Evolutionary conservation across 2,888 invertebrate species (phyloP).

Genomic region (Leptopilina syphax): DNA sequence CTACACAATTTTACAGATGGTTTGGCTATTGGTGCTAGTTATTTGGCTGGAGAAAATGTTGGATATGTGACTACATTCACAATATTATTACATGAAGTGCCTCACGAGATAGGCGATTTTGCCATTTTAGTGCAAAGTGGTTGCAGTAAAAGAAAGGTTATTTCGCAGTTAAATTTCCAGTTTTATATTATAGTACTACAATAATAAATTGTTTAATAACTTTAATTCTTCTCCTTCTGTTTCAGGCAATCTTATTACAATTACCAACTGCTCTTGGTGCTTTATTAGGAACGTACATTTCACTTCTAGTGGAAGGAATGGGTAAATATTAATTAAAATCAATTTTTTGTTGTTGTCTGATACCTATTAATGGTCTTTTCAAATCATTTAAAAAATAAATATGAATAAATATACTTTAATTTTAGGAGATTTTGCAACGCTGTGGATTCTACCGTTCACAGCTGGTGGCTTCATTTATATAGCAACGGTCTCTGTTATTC

Average conservation of each 20-base stretch:
- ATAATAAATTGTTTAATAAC: slow-evolving; percentile 26
- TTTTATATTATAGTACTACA: not conserved
- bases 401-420: slow-evolving; percentile 52
- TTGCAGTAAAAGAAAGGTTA: slow-evolving; percentile 90
- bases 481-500: slow-evolving; percentile 98
- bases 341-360: slow-evolving; percentile 4
- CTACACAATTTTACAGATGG: slow-evolving; percentile 99
- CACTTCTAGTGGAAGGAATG: slow-evolving; percentile 88
- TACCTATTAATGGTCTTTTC: no score
- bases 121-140: slow-evolving; percentile 99
- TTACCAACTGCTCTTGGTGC: slow-evolving; percentile 97
- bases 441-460: slow-evolving; percentile 97
- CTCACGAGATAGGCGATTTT: slow-evolving; percentile 99
- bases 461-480: slow-evolving; percentile 99
- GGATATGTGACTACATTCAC: slow-evolving; percentile 96
- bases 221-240: not conserved
- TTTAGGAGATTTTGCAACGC: slow-evolving; percentile 84
- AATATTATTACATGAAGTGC: slow-evolving; percentile 98
- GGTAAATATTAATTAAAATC: slow-evolving; percentile 66
- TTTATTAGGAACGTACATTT: slow-evolving; percentile 92
- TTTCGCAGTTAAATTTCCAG: slow-evolving; percentile 42
- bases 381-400: no score
- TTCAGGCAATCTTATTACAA: slow-evolving; percentile 94
- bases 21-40: slow-evolving; percentile 98
- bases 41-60: slow-evolving; percentile 91